Evolutionary conservation across 92 coral and sea anemone genomes (phyloP), one percentile per base, ranked within the genome.

Genomic region (Meandrina meandrites): DNA sequence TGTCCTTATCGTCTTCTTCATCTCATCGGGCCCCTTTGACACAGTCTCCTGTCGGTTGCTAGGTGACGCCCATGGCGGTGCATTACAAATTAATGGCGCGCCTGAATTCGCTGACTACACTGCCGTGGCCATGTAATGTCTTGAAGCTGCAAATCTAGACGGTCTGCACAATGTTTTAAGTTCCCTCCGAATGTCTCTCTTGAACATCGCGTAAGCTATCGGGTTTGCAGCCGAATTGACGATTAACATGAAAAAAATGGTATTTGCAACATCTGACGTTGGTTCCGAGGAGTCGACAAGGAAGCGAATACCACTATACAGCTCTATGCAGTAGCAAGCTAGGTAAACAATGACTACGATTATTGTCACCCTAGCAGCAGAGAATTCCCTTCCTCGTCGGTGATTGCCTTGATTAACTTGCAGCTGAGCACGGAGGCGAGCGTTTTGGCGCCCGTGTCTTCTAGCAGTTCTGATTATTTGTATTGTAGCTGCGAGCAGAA

Each of bases 191-290:
- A 83, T 83, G 71, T 83, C 87, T 36, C 69, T 51, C 22, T 83
- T 83, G 35, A 83, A 83, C 48, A 83, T n/a, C 34, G 87, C 87
- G 27, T 83, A 83, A 34, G 87, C 87, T 48, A 83, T 83, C 57
- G 87, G 87, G 56, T 72, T 83, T 1, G 54, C 87, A 36, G 87
- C 69, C 54, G 79, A 83, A 36, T 83, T 83, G 4, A 83, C 87
- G 0, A 74, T 0, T 34, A 73, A 17, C 1, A 83, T n/a, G 16
- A 83, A 83, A 24, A 12, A 5, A 12, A 83, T 71, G 15, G 69
- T 80, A 0, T 51, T n/a, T 24, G 32, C 36, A 21, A 83, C 79
- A 35, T 83, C 54, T 12, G 19, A 14, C 24, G 79, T 22, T 35
- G 80, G 80, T 0, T 0, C 0, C 31, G 56, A 32, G 1, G 68